phyloP scores from a whole-genome alignment of 2,797 vertebrate species.

The Miichthys miiuy region DNA sequence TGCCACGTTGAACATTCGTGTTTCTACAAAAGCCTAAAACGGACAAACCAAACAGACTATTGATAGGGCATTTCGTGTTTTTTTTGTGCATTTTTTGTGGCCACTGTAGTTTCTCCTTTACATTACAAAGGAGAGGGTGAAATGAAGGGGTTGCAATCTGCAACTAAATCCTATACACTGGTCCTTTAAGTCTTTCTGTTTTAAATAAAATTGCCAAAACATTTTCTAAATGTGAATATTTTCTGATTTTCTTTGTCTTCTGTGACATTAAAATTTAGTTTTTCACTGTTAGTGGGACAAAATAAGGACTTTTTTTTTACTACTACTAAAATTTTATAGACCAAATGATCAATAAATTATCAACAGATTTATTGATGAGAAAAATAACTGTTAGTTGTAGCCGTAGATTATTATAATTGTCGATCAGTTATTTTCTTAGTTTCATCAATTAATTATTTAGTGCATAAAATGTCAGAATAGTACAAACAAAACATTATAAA shows the following conservation, averaged over 20 bases:
- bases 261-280: too few species aligned
- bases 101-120: too few species aligned
- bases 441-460: neutral
- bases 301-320: neutral
- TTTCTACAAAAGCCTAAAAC: too few species aligned
- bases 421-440: neutral
- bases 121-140: too few species aligned
- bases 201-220: neutral
- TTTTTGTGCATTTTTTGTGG: too few species aligned
- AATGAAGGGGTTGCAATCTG: too few species aligned
- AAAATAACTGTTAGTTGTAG: neutral
- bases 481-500: neutral
- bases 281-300: too few species aligned
- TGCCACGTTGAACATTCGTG: too few species aligned
- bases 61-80: too few species aligned
- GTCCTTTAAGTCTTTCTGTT: neutral
- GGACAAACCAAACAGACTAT: too few species aligned
- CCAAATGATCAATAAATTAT: neutral
- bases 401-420: neutral
- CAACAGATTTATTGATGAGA: neutral
- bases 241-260: neutral
- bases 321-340: neutral
- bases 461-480: neutral
- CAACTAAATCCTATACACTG: too few species aligned
- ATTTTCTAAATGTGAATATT: conserved; percentile 12